Evolutionary conservation across 1,140 invertebrate species (phyloP), one percentile per base, ranked within the genome.

Genomic region (Drosophila bifasciata): DNA sequence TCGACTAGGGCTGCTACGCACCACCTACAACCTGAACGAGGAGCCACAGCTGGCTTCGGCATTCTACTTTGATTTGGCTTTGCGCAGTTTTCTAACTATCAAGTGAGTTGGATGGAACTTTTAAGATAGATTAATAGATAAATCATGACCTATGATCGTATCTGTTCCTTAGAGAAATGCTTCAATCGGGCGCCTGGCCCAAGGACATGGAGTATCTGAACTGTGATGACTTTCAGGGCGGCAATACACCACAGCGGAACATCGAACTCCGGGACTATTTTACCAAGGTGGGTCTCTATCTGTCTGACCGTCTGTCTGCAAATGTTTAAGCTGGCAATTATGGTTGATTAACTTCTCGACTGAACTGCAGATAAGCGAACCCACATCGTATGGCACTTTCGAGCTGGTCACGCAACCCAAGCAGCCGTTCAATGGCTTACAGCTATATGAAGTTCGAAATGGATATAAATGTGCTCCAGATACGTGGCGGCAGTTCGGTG

Each of bases 61-160:
- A 0, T 97, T 98, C 90, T 97, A 97, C 89, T 98, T 97, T 91
- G 97, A 98, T 90, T 85, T 98, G 17, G 94, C 95, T 6, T 90
- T 95, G 21, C 91, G 95, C 46, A 94, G 95, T 8, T 94, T 97
- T 55, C 88, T 94, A n/a, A 94, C 96, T 1, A 94, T 96, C 76
- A 96, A 94, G 94, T 95, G 92, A 92, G 92, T 61, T 1, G 1
- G 1, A 3, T 40, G 25, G 13, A 25, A 16, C 9, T 36, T 36
- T 36, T 36, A 3, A 32, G 28, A 32, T 32, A 11, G 9, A 32
- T 32, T 32, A 32, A 9, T 11, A 32, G 28, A 32, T 32, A 32
- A 32, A 32, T 32, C 9, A 55, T 39, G 1, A 16, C 1, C 1
- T 28, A 9, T 28, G 28, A 28, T n/a, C n/a, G 2, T 28, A 9